Evolutionary conservation across 2,888 invertebrate genomes (phyloP), one percentile per base, ranked within the genome.

Genomic region (Sisyra terminalis): DNA sequence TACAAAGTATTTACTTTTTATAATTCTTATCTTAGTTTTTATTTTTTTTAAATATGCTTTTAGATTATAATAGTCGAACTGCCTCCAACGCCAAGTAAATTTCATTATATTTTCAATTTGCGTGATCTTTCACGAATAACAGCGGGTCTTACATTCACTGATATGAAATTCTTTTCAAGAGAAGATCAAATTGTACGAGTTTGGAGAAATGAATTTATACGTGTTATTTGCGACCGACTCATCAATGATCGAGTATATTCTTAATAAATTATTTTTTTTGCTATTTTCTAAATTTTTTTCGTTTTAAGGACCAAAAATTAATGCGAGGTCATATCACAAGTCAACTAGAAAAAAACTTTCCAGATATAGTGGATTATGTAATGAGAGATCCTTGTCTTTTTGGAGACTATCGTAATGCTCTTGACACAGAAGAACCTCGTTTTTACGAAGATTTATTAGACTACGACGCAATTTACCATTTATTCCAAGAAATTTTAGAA

Each of bases 71-170:
- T 83, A 46, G 66, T 70, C 14, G 82, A 87, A 46, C 65, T 93
- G 42, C 87, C 90, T 0, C 89, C 92, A 2, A 93, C 90, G 0
- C 93, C 93, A 0, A 80, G 83, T 4, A 90, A 88, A 61, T 93
- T 93, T 64, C 92, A 93, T 65, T 93, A 93, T 64, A 85, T 90
- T 50, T 93, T 92, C 66, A 92, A 92, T 63, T 72, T 93, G 60
- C 74, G 90, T 37, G 93, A 93, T 65, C 62, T 93, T 50, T 90
- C 90, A 1, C 73, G 89, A 44, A 76, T 93, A 46, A 78, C 76
- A 50, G 80, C 80, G 10, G 92, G 93, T 1, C 59, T 93, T 57
- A 75, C 83, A 43, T 74, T 83, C 46, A 85, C 84, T 8, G 73
- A 76, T 32, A 78, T 85, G 0, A 71, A 69, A 47, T 71, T 73